Evolutionary conservation across 2,113 vertebrate species (phyloP), one percentile per base, ranked within the genome.

Genomic region (Meleagris gallopavo): DNA sequence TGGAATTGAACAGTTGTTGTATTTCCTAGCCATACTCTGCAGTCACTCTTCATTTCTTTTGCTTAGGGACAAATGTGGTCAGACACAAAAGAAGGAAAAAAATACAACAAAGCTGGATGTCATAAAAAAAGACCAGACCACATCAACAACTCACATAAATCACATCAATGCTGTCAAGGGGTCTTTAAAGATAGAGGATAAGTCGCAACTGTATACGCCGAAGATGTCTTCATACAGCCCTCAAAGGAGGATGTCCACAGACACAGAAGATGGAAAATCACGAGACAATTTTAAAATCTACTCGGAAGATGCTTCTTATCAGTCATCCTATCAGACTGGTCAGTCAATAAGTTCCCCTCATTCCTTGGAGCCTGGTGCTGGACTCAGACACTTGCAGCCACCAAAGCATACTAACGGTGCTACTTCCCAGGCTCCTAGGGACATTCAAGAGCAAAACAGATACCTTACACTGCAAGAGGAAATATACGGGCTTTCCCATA

Each of bases 71-170:
- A 98, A 98, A 61, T 96, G 97, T 82, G 97, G 64, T 71, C 95
- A 60, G 79, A 97, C 98, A 16, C 97, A 96, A 86, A 98, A 96
- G 86, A 98, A 97, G 83, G 97, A 98, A 86, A 97, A 95, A 29
- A 98, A 93, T 74, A 97, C 98, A 83, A 98, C 98, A 32, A 98
- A 98, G 95, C 97, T 99, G 77, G 98, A 98, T 1, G 98, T 98
- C 43, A 97, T 98, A 65, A 99, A 99, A 86, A 99, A 98, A 95
- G 99, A 99, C 94, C 99, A 99, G 96, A 99, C 98, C 81, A 99
- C 99, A 3, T 99, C 99, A 92, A 99, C 99, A 78, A 98, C 98
- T 92, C 98, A 98, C 69, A 99, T 98, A 89, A 98, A 98, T 83
- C 97, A 97, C 45, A 96, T 97, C 20, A 95, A 24, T 40, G 86